phyloP scores from a whole-genome alignment of 2,113 vertebrate species.

The Chrysemys picta region DNA sequence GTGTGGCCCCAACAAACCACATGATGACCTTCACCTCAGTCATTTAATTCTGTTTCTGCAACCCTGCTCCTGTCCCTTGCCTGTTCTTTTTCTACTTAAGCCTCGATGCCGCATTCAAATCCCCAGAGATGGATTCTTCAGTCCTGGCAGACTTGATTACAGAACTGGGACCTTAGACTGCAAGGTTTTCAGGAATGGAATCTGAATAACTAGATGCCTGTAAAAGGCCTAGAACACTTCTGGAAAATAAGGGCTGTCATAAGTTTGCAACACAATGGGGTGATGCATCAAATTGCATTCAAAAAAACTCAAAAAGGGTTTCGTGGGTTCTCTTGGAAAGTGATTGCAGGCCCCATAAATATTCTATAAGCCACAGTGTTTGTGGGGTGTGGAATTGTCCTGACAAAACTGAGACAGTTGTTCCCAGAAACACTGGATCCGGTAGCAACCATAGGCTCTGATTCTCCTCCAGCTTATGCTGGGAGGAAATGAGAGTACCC shows the following conservation, averaged over 20 bases:
- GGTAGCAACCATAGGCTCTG: not conserved
- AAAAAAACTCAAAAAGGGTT: slow-evolving; percentile 3
- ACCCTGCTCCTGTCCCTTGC: not conserved
- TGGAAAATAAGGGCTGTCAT: slow-evolving; percentile 25
- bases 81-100: not conserved
- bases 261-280: slow-evolving; percentile 3
- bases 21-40: not conserved
- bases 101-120: not conserved
- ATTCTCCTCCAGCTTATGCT: slow-evolving; percentile 13
- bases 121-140: accelerated
- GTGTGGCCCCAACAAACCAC: not conserved
- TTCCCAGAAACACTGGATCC: not conserved
- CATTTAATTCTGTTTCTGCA: not conserved
- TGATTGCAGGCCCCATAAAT: not conserved
- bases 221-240: slow-evolving; percentile 7
- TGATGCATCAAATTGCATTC: slow-evolving; percentile 26
- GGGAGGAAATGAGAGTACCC: not conserved
- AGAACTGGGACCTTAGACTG: not conserved
- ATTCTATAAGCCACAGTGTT: not conserved
- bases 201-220: not conserved
- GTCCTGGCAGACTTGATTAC: not conserved
- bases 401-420: not conserved
- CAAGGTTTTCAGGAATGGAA: not conserved
- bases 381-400: not conserved
- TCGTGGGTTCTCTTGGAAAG: not conserved